Percentiles rank a stretch among this genome's conserved stretches.
Conservation (phyloP, 2,797 vertebrate species). For the Sebastes vulpes region DNA sequence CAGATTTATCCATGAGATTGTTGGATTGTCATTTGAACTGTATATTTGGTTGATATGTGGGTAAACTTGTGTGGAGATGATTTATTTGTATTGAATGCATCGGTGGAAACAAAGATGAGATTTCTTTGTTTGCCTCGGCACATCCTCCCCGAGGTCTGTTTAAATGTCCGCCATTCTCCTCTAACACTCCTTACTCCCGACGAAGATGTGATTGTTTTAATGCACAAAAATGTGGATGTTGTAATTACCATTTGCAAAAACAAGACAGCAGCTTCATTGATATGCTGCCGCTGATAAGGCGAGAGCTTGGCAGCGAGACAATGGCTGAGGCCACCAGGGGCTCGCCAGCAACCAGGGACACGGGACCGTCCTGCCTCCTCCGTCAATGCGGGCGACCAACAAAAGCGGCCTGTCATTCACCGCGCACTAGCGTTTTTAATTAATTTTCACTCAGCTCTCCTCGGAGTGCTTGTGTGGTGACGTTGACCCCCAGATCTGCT, state of each 20-base stretch:
- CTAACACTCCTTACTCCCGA: constrained; percentile 41
- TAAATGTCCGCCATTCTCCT: constrained; percentile 49
- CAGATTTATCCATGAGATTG: constrained; percentile 54
- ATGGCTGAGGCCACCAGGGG: constrained; percentile 87
- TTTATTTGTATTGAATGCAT: constrained; percentile 44
- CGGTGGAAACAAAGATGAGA: constrained; percentile 36
- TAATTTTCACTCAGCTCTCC: constrained; percentile 97
- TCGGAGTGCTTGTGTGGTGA: constrained; percentile 82
- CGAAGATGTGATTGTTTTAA: constrained; percentile 91
- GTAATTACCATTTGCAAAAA: constrained; percentile 97
- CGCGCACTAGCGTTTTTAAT: constrained; percentile 96
- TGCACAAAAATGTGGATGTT: constrained; percentile 95
- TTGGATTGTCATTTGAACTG: constrained; percentile 46
- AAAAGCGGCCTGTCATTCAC: constrained; percentile 93
- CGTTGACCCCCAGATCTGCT: constrained; percentile 82
- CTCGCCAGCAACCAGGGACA: constrained; percentile 87
- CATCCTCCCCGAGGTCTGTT: constrained; percentile 70
- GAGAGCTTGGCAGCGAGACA: constrained; percentile 92
- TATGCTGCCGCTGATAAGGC: constrained; percentile 91
- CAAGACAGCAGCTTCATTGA: constrained; percentile 95
- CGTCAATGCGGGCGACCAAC: constrained; percentile 92
- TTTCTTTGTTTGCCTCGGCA: constrained; percentile 67
- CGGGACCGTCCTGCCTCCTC: constrained; percentile 91
- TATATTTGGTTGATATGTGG: constrained; percentile 40
- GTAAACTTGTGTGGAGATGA: not conserved